Evolutionary conservation across 2,797 vertebrate species (phyloP), one percentile per base, ranked within the genome.

Genomic region (Myiotriccus ornatus): DNA sequence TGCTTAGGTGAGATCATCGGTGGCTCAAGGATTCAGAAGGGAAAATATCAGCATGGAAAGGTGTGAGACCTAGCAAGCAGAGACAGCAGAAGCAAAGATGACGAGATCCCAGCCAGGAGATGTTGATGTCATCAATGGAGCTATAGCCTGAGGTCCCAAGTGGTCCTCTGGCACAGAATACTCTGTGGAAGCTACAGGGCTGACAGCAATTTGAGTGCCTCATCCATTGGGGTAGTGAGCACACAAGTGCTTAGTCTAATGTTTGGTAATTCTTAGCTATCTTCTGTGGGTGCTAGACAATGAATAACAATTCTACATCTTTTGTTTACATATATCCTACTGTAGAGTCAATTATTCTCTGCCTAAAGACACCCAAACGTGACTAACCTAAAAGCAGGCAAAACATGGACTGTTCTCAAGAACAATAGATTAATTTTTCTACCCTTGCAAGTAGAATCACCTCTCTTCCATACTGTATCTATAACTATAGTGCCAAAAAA

Each of bases 91-190:
- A 24, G 17, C 55, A 43, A 65, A 46, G 6, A 5, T 44, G 28
- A 62, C 49, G 15, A 65, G 34, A 56, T 24, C 7, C 22, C 21
- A 53, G 16, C 4, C 35, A 90, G 30, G 21, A 68, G 14, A 18
- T 27, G 7, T 3, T 56, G 16, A 27, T 56, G 15, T 2, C 9
- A 28, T 19, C 41, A 21, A 1, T 14, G 41, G 14, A 68, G 17
- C 4, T 68, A 17, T 10, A 57, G 24, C 23, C 57, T 43, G 57
- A 44, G 9, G 12, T 18, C 43, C 0, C 0, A 22, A 27, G 15
- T 7, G 3, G 2, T 15, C 12, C 34, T 56, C 21, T 4, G 12
- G 7, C 60, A 44, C 22, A n/a, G 35, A 39, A 24, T 53, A 4
- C 13, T 17, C 20, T 28, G 5, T 15, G 15, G 17, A 25, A 65